A percentile compares a stretch with the other conserved stretches of the same genome.
These are phyloP conservation scores for Polietes domitor DNA, from an alignment of 2,888 invertebrate genomes.

Conservation along the genomic window DNA sequence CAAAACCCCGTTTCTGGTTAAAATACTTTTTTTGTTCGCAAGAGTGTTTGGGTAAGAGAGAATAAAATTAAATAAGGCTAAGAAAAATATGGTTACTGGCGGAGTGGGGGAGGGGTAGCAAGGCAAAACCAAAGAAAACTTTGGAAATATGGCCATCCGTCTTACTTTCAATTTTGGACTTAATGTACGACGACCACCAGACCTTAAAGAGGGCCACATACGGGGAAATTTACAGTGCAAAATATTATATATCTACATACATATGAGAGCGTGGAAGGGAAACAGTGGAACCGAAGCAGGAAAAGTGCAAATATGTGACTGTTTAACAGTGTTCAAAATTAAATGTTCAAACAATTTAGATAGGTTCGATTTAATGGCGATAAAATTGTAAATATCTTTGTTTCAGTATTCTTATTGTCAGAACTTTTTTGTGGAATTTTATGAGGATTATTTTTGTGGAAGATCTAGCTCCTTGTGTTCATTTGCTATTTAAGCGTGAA, in stretches of 20 bases:
- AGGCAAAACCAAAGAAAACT: conserved; percentile 35
- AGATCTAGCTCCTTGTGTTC: no score
- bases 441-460: no score
- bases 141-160: conserved; percentile 60
- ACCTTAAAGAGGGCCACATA: conserved; percentile 1
- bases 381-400: no score
- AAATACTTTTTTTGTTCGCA: background rate
- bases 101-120: background rate
- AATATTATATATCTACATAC: background rate
- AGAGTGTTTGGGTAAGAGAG: background rate
- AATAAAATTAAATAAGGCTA: conserved; percentile 6
- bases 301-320: no score
- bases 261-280: background rate
- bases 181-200: conserved; percentile 18
- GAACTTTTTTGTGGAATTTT: no score
- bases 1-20: background rate
- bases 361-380: no score
- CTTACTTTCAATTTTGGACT: conserved; percentile 53
- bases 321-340: no score
- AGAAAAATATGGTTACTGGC: background rate
- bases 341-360: no score
- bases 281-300: background rate
- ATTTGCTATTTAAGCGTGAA: no score
- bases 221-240: background rate
- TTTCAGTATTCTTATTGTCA: no score